Evolutionary conservation across 2,113 vertebrate species (phyloP).

Genomic region (Clarias macrocephalus): DNA sequence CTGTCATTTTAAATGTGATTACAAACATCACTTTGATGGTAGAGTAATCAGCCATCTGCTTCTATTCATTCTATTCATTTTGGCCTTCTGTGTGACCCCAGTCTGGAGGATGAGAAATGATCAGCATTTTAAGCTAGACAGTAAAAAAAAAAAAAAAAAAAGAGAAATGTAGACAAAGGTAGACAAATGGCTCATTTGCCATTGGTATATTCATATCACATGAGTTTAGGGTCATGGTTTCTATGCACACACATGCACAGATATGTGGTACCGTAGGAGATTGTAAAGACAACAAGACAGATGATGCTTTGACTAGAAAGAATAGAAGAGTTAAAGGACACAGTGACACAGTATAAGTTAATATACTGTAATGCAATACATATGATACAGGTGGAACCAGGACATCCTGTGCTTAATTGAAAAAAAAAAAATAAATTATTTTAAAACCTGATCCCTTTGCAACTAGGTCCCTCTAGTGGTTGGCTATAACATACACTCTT

Average conservation of each 20-base stretch:
- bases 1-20: conserved; percentile 8
- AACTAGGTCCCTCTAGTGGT: conserved; percentile 37
- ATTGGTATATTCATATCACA: no score
- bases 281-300: background rate
- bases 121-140: background rate
- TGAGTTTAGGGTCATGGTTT: background rate
- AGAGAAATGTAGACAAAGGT: background rate
- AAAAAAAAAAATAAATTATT: background rate
- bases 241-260: background rate
- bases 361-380: background rate
- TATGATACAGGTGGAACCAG: background rate
- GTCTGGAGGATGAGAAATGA: background rate
- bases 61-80: background rate
- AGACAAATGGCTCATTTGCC: background rate
- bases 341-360: background rate
- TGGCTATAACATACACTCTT: conserved; percentile 1
- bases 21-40: conserved; percentile 5
- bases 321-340: background rate
- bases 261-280: background rate
- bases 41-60: conserved; percentile 22
- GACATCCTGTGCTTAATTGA: background rate
- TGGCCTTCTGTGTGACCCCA: background rate
- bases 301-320: background rate
- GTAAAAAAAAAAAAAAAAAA: background rate
- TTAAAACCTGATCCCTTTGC: background rate